phyloP scores from a whole-genome alignment of 2,797 vertebrate genomes.

The Melopsittacus undulatus region DNA sequence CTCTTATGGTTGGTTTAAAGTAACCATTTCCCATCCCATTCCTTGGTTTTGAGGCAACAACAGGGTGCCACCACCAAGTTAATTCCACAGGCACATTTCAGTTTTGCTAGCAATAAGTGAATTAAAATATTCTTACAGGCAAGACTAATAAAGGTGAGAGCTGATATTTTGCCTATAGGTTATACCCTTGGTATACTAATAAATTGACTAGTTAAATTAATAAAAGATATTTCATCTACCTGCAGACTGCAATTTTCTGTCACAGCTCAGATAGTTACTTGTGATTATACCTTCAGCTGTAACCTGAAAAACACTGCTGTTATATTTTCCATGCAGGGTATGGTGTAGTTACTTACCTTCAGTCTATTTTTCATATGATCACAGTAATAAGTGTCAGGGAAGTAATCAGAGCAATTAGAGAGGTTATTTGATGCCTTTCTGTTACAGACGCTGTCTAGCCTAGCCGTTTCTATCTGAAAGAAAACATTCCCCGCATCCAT shows the following conservation, averaged over 20 bases:
- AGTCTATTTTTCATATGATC: background rate
- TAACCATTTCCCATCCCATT: background rate
- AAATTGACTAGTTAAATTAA: background rate
- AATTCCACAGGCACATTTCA: background rate
- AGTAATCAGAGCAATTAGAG: conserved; percentile 11
- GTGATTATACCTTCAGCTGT: background rate
- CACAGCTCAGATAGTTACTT: background rate
- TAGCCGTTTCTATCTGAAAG: background rate
- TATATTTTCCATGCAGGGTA: background rate
- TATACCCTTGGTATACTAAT: background rate
- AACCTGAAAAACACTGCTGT: background rate
- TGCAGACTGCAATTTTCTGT: background rate
- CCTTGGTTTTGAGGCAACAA: background rate
- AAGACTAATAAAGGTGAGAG: background rate
- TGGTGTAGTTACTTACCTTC: background rate
- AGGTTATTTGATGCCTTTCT: background rate
- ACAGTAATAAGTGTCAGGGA: background rate
- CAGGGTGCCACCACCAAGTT: background rate
- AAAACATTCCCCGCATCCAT: background rate
- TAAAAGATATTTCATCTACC: background rate
- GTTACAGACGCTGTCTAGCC: background rate
- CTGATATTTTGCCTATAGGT: background rate
- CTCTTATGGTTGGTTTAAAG: background rate
- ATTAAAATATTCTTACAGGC: background rate
- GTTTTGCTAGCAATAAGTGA: background rate